phyloP scores from a whole-genome alignment of 2,113 vertebrate species.

The Misgurnus anguillicaudatus region DNA sequence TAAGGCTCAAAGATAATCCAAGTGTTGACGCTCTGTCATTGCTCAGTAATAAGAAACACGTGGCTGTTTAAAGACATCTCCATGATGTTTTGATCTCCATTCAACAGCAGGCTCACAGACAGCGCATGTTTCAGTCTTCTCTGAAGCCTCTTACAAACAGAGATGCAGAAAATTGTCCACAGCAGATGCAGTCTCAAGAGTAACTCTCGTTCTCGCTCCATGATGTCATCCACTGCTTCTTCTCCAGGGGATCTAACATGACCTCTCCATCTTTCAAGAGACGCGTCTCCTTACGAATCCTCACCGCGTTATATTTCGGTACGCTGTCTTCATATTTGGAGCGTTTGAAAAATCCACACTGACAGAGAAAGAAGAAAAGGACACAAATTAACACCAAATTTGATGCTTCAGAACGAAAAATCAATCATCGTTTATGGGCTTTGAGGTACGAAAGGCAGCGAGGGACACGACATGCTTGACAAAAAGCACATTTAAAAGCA shows the following conservation, averaged over 20 bases:
- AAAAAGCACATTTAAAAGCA: constrained; percentile 24
- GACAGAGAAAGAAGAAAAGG: constrained; percentile 43
- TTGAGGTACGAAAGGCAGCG: constrained; percentile 7
- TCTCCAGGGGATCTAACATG: constrained; percentile 76
- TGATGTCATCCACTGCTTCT: constrained; percentile 92
- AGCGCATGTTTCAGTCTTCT: not conserved
- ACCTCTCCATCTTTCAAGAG: constrained; percentile 79
- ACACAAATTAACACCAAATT: constrained; percentile 1
- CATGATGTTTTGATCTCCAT: not conserved
- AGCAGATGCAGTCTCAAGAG: constrained; percentile 70
- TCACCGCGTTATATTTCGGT: constrained; percentile 91
- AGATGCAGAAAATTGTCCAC: not conserved
- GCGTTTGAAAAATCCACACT: constrained; percentile 98
- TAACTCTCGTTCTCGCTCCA: constrained; percentile 93
- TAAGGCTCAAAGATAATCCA: constrained; percentile 3
- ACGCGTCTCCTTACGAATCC: constrained; percentile 87
- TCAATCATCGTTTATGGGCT: constrained; percentile 1
- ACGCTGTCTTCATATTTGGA: constrained; percentile 89
- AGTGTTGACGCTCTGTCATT: not conserved
- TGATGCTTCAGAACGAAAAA: not conserved
- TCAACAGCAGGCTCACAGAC: not conserved
- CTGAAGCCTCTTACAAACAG: not conserved
- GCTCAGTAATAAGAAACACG: not conserved
- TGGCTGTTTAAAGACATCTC: not conserved
- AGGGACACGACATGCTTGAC: constrained; percentile 61